A percentile compares a stretch with the other conserved stretches of the same genome.
Conservation (phyloP, 2,888 invertebrate species). For the Smittia sp. region DNA sequence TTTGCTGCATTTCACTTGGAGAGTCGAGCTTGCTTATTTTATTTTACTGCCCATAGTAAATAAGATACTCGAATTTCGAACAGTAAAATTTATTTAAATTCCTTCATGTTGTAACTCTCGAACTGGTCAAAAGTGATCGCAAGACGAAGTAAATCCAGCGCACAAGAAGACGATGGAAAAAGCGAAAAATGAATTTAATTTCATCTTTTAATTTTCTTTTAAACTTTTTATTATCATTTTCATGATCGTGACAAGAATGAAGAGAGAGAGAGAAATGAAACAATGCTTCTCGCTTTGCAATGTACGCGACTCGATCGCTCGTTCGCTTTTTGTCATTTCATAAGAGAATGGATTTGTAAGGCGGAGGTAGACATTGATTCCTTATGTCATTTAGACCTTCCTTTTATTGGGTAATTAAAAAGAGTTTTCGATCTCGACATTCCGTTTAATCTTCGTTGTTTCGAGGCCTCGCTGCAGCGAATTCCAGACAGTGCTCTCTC, state of each 20-base stretch:
- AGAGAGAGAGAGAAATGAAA: background rate
- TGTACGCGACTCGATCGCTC: background rate
- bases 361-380: conserved; percentile 14
- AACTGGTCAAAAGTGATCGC: background rate
- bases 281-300: conserved; percentile 19
- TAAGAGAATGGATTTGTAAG: conserved; percentile 15
- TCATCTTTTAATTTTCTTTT: conserved; percentile 40
- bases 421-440: background rate
- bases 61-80: conserved; percentile 10
- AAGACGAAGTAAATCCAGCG: background rate
- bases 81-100: conserved; percentile 25
- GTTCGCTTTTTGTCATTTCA: background rate
- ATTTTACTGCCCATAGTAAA: background rate
- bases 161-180: background rate
- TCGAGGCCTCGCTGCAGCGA: background rate
- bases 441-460: background rate
- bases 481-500: background rate
- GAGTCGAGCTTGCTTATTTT: conserved; percentile 1
- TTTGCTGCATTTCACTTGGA: conserved; percentile 7
- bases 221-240: conserved; percentile 42
- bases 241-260: conserved; percentile 42
- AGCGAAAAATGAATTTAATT: conserved; percentile 39
- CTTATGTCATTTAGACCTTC: conserved; percentile 16
- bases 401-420: conserved; percentile 18
- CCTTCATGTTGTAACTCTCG: conserved; percentile 6